Conservation (phyloP, 30 jellyfish, hydroid and myxozoan species). For the Catostylus mosaicus region DNA sequence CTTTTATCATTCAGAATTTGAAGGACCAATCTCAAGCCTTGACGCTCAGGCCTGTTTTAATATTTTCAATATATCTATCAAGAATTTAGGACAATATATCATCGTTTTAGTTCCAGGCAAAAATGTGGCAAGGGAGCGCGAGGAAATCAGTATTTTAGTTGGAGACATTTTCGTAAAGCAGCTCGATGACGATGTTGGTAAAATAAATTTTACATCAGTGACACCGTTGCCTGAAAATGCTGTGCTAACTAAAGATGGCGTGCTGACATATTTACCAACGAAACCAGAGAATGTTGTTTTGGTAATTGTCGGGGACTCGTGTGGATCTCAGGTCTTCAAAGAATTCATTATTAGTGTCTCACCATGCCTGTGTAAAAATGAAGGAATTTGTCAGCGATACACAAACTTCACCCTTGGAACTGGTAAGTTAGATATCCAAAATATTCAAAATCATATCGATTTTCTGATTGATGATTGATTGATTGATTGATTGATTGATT, state of each 20-base stretch:
- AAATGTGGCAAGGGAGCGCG: conserved; percentile 31
- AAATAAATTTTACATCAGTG: conserved; percentile 44
- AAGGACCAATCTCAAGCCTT: too few species aligned
- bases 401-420: conserved; percentile 71
- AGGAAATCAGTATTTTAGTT: conserved; percentile 38
- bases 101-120: conserved; percentile 1
- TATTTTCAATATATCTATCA: too few species aligned
- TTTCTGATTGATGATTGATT: neutral
- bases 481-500: neutral
- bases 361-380: conserved; percentile 71
- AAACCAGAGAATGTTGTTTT: conserved; percentile 52
- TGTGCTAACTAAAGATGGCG: conserved; percentile 51
- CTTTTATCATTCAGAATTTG: too few species aligned
- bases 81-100: neutral
- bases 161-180: conserved; percentile 67
- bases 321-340: conserved; percentile 38
- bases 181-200: conserved; percentile 45
- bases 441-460: too few species aligned
- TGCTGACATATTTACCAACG: conserved; percentile 51
- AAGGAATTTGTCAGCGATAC: conserved; percentile 61
- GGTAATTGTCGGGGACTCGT: conserved; percentile 38
- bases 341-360: conserved; percentile 45
- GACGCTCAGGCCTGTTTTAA: too few species aligned
- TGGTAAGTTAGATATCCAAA: conserved; percentile 8
- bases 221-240: conserved; percentile 63